Base-by-base conservation (phyloP, 2,888 invertebrate species). In the Parnassius orleans region DNA sequence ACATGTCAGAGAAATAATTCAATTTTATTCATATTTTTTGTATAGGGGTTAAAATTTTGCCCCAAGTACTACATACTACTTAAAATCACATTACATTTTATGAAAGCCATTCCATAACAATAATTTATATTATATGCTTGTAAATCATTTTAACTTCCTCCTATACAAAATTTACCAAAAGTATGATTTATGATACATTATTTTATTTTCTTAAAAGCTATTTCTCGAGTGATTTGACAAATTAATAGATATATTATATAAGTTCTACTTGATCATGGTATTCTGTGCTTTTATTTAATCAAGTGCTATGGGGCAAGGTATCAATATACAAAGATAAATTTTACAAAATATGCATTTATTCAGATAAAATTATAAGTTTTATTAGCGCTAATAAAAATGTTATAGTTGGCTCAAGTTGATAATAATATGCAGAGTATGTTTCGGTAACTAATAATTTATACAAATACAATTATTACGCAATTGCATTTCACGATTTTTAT, bases 271-370 rank as follows among this genome's bases (percentile, higher is more conserved):
- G 10, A 57, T 56, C 52, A 52, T 56, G 2, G 48, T 46, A 56
- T 33, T 64, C 67, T 69, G 72, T 74, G 73, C 71, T 68, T 63
- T 66, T 54, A 67, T 63, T 62, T 66, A 64, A 60, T 66, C 48
- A 62, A 50, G 60, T 65, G 63, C 61, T 60, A 50, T 68, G 69
- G 19, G 79, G 79, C 78, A 78, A 79, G 79, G 80, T 78, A 75
- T 71, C 75, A 70, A 83, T 81, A 84, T 83, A 84, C 80, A 84
- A 81, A 79, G 68, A 72, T 73, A 79, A n/a, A 76, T 69, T 78
- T 81, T 78, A 81, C 79, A 84, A 85, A 83, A 81, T 71, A 78
- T 76, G 72, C 76, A 78, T 84, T 84, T 83, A 85, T 83, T 83
- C 73, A 80, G 51, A 76, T 80, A 81, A 83, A 86, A 83, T 80